Evolutionary conservation across 2,888 invertebrate genomes (phyloP).

Genomic region (Drosophila bunnanda): DNA sequence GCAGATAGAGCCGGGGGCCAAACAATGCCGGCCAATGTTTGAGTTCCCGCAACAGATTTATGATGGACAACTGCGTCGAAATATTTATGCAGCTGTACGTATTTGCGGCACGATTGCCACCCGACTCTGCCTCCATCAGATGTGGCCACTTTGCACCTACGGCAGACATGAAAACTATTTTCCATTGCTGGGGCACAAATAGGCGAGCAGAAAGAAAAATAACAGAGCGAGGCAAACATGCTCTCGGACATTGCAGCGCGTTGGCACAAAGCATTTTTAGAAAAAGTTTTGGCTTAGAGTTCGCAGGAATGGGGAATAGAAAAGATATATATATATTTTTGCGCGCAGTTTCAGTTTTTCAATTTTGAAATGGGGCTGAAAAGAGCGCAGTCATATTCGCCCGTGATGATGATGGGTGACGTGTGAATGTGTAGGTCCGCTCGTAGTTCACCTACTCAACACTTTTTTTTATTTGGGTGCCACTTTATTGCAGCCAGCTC

Average conservation of each 20-base stretch:
- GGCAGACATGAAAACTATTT: slow-evolving; percentile 53
- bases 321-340: slow-evolving; percentile 35
- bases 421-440: slow-evolving; percentile 30
- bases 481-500: slow-evolving; percentile 45
- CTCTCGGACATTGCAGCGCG: slow-evolving; percentile 25
- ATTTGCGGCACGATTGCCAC: slow-evolving; percentile 2
- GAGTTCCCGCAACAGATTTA: slow-evolving; percentile 59
- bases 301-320: slow-evolving; percentile 21
- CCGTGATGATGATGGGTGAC: slow-evolving; percentile 20
- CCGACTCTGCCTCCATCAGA: slow-evolving; percentile 1
- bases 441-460: slow-evolving; percentile 52
- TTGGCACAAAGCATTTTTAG: slow-evolving; percentile 53
- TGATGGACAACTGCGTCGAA: slow-evolving; percentile 61
- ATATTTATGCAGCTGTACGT: slow-evolving; percentile 52
- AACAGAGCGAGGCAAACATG: slow-evolving; percentile 24
- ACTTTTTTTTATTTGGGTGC: slow-evolving; percentile 21
- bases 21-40: slow-evolving; percentile 54
- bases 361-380: slow-evolving; percentile 56
- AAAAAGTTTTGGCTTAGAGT: slow-evolving; percentile 59
- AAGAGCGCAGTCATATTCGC: slow-evolving; percentile 31
- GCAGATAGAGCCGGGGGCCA: slow-evolving; percentile 40
- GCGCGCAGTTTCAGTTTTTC: slow-evolving; percentile 34
- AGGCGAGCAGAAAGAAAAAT: slow-evolving; percentile 6
- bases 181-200: slow-evolving; percentile 39
- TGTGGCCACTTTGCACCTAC: slow-evolving; percentile 58